These are phyloP conservation scores for Mirza zaza DNA, from an alignment of 2,113 vertebrate genomes.

Conservation along the genomic window DNA sequence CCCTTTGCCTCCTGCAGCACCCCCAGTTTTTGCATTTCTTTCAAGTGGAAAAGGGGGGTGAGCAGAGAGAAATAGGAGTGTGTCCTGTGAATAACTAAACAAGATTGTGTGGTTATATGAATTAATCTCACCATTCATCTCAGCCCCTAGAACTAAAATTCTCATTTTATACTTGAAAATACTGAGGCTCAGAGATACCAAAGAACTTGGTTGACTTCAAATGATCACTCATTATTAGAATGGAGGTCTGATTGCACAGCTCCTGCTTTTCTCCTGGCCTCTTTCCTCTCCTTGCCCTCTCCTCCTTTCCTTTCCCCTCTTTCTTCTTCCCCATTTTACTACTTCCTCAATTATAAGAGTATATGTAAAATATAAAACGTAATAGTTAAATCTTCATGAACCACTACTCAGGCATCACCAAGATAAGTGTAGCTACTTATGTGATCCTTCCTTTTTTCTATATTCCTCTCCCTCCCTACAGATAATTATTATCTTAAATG, in stretches of 20 bases:
- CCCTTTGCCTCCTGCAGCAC: rapidly evolving
- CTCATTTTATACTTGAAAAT: not conserved
- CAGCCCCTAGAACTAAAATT: not conserved
- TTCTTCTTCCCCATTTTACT: not conserved
- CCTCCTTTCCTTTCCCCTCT: rapidly evolving
- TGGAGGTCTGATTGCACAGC: not conserved
- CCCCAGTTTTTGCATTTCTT: not conserved
- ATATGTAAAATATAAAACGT: not conserved
- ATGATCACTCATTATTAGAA: not conserved
- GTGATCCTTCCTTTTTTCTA: not conserved
- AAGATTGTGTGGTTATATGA: not conserved
- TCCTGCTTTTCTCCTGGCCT: not conserved
- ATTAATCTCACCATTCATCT: not conserved
- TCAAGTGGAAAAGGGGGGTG: rapidly evolving
- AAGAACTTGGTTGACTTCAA: not conserved
- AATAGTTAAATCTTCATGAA: not conserved
- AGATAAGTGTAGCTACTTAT: not conserved
- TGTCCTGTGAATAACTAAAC: not conserved
- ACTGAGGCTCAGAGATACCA: not conserved
- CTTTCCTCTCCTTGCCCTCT: not conserved
- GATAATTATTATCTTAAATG: not conserved
- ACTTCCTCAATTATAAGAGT: not conserved
- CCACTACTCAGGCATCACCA: not conserved
- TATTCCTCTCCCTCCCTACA: not conserved
- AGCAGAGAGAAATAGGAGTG: not conserved